Evolutionary conservation across 2,797 vertebrate genomes (phyloP), one percentile per base, ranked within the genome.

Genomic region (Rhabdomys pumilio): DNA sequence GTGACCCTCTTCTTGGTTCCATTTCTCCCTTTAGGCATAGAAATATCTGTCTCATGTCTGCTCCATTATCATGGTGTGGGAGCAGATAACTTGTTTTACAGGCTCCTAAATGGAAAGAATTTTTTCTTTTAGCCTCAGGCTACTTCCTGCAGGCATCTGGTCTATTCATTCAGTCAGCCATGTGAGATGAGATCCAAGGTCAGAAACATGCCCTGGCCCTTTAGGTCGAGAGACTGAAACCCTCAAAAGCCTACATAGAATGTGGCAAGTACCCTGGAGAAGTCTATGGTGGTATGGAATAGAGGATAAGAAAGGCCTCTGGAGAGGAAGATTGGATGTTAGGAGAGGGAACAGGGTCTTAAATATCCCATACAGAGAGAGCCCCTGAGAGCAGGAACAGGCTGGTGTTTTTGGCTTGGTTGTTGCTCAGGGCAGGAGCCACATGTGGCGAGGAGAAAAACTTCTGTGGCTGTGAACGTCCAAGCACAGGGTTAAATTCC

Each of bases 1-100:
- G 34, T 75, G 41, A 67, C 50, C 47, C 15, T 81, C 29, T 95
- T 90, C 55, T 91, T 72, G 29, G 3, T 61, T 63, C 24, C 9
- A 1, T 72, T 79, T 55, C 9, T 84, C 59, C 38, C 69, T 86
- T 86, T 72, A 53, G 55, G 20, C 67, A 90, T 81, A 38, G 57
- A 72, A 61, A n/a, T 53, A 31, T 85, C 19, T 80, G 0, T 73
- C 47, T 11, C 89, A 9, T 80, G 22, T 38, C 73, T 76, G 55
- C 69, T n/a, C 10, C 31, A 1, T 19, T 34, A 5, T 4, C 67
- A 6, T 55, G 55, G 67, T 75, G 79, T 90, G 75, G 75, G 85
- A 83, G 76, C 63, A 87, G 55, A n/a, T 86, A 31, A 82, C 80
- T 82, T 65, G 20, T 76, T 79, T 79, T 69, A 72, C 57, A 92